Evolutionary conservation across 1,140 invertebrate genomes (phyloP).

Genomic region (Metopolophium dirhodum): DNA sequence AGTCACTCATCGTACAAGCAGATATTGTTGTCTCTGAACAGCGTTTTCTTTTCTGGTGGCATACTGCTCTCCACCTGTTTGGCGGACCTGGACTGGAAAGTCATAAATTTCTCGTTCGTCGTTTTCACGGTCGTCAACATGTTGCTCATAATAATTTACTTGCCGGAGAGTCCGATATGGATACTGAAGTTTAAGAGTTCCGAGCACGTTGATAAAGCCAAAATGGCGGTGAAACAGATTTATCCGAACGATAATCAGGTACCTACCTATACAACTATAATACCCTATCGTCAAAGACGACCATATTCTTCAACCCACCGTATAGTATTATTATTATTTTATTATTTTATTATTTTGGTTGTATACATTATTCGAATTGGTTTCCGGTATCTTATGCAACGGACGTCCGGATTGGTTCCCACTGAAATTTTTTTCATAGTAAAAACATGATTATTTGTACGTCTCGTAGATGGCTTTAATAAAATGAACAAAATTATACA

Average conservation of each 20-base stretch:
- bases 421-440: background rate
- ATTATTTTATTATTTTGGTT: background rate
- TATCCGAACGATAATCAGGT: constrained; percentile 5
- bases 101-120: constrained; percentile 61
- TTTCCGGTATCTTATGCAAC: background rate
- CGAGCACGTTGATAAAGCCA: background rate
- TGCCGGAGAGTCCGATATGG: constrained; percentile 71
- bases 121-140: constrained; percentile 60
- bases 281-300: background rate
- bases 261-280: background rate
- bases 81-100: background rate
- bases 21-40: constrained; percentile 68
- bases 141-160: constrained; percentile 20
- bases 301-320: background rate
- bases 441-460: background rate
- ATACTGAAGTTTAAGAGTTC: constrained; percentile 34
- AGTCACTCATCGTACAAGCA: constrained; percentile 66
- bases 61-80: constrained; percentile 65
- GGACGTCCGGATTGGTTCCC: background rate
- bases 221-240: background rate
- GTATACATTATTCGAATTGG: background rate
- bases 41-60: constrained; percentile 64
- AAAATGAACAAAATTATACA: too few species aligned
- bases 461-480: too few species aligned
- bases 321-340: background rate